These are phyloP conservation scores for Pocillopora meandrina DNA, from an alignment of 92 coral and sea anemone species.

Conservation along the genomic window DNA sequence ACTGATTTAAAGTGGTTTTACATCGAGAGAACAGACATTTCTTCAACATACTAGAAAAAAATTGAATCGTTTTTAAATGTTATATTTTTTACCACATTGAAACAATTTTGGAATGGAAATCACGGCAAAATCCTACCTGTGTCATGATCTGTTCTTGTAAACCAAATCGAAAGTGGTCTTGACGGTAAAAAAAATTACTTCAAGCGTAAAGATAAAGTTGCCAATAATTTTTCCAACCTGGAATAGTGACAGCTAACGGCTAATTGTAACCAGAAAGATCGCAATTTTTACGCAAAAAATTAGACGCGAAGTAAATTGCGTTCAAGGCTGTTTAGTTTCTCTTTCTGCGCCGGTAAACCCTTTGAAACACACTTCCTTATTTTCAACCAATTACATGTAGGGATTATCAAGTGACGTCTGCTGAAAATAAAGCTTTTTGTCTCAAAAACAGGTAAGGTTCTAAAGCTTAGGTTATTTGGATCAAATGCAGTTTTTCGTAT, in stretches of 20 bases:
- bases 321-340: not conserved
- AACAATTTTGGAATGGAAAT: not conserved
- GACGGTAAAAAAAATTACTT: not conserved
- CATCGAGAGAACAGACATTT: no score
- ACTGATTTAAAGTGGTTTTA: no score
- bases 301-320: not conserved
- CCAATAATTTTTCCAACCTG: no score
- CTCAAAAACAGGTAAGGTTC: not conserved
- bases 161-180: not conserved
- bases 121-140: not conserved
- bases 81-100: no score
- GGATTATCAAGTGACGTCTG: not conserved
- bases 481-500: no score
- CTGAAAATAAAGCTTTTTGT: not conserved
- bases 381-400: not conserved
- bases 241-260: no score
- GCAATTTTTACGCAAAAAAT: not conserved
- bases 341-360: not conserved
- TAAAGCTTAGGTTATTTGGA: not conserved
- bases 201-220: not conserved
- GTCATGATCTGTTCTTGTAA: not conserved
- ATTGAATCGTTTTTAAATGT: no score
- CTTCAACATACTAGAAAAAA: no score
- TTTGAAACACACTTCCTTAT: constrained; percentile 11
- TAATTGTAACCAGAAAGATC: no score